Percentiles rank a stretch among this genome's conserved stretches.
Conservation (phyloP, 2,113 vertebrate species). For the Origma solitaria region DNA sequence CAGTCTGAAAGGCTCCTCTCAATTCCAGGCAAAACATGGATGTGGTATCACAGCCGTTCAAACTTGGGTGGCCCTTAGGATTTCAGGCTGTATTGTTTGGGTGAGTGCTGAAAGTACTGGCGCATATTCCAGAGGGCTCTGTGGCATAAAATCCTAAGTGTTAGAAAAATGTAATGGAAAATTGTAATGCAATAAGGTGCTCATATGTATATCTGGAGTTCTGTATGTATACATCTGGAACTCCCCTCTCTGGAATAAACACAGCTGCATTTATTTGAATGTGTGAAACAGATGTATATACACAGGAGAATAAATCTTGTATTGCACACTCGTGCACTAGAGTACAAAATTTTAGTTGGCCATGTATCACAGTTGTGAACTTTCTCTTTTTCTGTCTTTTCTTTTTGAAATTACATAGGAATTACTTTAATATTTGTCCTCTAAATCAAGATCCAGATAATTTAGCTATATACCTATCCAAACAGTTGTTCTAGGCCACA, state of each 20-base stretch:
- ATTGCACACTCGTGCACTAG: not conserved
- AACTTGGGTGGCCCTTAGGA: conserved; percentile 36
- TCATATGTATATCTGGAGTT: conserved; percentile 7
- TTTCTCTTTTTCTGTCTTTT: not conserved
- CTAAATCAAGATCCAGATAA: not conserved
- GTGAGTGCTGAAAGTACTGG: conserved; percentile 9
- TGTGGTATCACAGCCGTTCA: not conserved
- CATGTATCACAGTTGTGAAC: not conserved
- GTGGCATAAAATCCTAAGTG: conserved; percentile 20
- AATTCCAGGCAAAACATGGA: conserved; percentile 1
- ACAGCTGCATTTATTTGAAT: conserved; percentile 64
- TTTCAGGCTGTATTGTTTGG: conserved; percentile 25
- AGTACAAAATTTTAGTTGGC: not conserved
- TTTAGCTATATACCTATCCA: not conserved
- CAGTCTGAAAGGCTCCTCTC: not conserved
- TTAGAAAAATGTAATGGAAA: conserved; percentile 62
- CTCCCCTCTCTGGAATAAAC: conserved; percentile 47
- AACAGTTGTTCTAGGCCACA: not conserved
- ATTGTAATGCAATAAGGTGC: conserved; percentile 49
- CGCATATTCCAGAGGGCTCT: conserved; percentile 37
- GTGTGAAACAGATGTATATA: conserved; percentile 57
- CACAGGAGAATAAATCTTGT: not conserved
- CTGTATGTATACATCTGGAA: conserved; percentile 52
- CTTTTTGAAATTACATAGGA: not conserved
- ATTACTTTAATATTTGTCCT: not conserved